These are phyloP conservation scores for Phylloscopus whistleri DNA, from an alignment of 2,113 vertebrate species.

Conservation along the genomic window DNA sequence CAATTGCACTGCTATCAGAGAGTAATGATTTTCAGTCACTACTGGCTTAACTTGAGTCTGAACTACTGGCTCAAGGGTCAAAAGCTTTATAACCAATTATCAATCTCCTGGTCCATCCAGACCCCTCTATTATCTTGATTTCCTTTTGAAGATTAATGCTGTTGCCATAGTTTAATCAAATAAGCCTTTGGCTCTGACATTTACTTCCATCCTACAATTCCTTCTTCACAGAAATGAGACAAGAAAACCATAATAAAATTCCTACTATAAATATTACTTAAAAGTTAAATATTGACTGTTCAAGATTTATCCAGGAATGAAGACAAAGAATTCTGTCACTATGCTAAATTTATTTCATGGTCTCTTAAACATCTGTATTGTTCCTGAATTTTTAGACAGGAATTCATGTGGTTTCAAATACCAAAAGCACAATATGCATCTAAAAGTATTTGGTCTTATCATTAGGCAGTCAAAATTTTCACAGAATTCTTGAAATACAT, in stretches of 20 bases:
- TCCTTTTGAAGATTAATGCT: slow-evolving; percentile 43
- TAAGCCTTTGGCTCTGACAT: slow-evolving; percentile 38
- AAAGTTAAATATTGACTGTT: slow-evolving; percentile 8
- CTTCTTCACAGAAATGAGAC: neutral
- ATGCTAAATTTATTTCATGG: neutral
- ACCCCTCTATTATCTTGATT: slow-evolving; percentile 41
- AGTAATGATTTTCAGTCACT: slow-evolving; percentile 58
- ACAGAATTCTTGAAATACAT: neutral
- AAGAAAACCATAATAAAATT: slow-evolving; percentile 16
- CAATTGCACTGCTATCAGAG: neutral
- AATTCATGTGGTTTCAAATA: neutral
- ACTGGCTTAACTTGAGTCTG: slow-evolving; percentile 12
- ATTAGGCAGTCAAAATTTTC: neutral
- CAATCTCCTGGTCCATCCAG: slow-evolving; percentile 32
- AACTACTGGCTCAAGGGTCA: slow-evolving; percentile 30
- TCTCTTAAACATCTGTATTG: neutral
- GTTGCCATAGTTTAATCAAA: slow-evolving; percentile 48
- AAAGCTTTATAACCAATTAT: slow-evolving; percentile 56
- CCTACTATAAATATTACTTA: neutral
- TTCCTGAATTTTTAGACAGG: neutral
- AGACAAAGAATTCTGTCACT: neutral
- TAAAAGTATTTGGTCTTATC: neutral
- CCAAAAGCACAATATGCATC: neutral
- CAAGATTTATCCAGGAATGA: neutral
- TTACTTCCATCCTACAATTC: neutral